phyloP scores from a whole-genome alignment of 35 echinoderm and acorn worm genomes.

The Heliocidaris erythrogramma region DNA sequence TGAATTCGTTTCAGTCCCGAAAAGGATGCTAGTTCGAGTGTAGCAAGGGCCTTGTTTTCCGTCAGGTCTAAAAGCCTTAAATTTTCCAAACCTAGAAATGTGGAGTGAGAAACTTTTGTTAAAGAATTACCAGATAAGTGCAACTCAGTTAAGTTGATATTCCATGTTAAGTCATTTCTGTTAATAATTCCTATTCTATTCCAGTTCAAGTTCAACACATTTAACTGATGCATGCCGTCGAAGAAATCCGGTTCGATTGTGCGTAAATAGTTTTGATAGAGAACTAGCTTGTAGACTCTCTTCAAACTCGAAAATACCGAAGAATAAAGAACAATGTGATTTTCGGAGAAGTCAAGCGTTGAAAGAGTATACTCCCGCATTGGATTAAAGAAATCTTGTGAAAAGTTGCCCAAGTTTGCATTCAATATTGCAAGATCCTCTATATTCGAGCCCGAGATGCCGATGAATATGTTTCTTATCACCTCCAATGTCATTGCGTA shows the following conservation, averaged over 20 bases:
- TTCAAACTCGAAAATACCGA: neutral
- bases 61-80: neutral
- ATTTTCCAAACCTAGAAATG: neutral
- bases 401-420: neutral
- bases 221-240: neutral
- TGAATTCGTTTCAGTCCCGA: neutral
- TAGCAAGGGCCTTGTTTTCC: neutral
- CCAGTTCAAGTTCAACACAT: neutral
- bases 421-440: neutral
- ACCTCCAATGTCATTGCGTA: neutral
- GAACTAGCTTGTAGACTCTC: neutral
- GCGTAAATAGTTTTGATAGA: neutral
- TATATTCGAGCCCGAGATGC: neutral
- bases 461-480: neutral
- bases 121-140: neutral
- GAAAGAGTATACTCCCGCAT: neutral
- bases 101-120: neutral
- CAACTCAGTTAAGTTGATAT: neutral
- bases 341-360: neutral
- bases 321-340: neutral
- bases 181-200: neutral
- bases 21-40: neutral
- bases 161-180: neutral
- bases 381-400: neutral
- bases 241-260: neutral